Evolutionary conservation across 2,888 invertebrate species (phyloP), one percentile per base, ranked within the genome.

Genomic region (Andrena bicolor): DNA sequence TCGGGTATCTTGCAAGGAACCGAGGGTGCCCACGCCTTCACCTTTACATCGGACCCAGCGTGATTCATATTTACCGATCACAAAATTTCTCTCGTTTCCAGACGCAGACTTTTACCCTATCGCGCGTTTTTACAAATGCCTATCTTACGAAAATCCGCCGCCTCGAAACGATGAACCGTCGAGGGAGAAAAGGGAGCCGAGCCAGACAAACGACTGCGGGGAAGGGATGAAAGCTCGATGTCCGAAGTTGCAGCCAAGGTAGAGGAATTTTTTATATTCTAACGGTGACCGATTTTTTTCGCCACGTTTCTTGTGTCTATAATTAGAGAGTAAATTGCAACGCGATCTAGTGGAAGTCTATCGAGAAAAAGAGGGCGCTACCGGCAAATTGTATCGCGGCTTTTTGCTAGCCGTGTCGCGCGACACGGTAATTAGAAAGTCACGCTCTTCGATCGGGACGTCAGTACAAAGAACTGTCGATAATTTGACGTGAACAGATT

Each of bases 1-100:
- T 91, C 90, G 10, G 85, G 82, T 28, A 72, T 58, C 69, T 88
- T 90, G 13, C 58, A 41, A 0, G 80, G 78, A 58, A 88, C 74
- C 8, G 89, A 80, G 16, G 91, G 87, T 0, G 87, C 84, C 91
- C 91, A 91, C 49, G 74, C 32, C 74, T 84, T 89, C 0, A 83
- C 77, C 51, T 71, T 81, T 0, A 16, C 1, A 0, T 85, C 80
- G 4, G 20, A 20, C 1, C 5, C 7, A 7, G 53, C 16, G n/a
- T 26, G 20, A 13, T 70, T 66, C 83, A 83, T 83, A 28, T 20
- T 56, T 13, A 2, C 20, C 2, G 30, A 7, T 6, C 3, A 3
- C 41, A 16, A 26, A 20, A 53, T 66, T 30, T 26, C 10, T 8
- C 16, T 26, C 10, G 5, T 20, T 13, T 1, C 10, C 10, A 16